Conservation (phyloP, 1,140 invertebrate genomes). For the Meloidogyne hapla region DNA sequence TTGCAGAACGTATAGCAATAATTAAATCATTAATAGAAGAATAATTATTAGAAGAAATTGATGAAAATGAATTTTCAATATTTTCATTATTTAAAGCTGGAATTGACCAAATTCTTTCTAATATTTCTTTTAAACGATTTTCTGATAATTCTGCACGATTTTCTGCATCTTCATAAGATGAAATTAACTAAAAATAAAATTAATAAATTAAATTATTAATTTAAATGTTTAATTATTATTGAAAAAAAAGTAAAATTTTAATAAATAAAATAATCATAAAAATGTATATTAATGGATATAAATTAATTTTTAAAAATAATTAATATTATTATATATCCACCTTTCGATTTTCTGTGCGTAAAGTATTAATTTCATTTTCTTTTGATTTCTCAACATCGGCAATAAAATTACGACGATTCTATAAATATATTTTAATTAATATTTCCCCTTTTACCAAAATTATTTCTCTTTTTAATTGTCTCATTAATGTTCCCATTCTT, state of each 20-base stretch:
- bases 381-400: not conserved
- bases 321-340: not conserved
- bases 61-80: not conserved
- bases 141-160: not conserved
- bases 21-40: not conserved
- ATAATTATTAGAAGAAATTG: not conserved
- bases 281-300: too few relatives aligned
- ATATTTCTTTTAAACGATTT: conserved; percentile 1
- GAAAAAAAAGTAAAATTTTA: too few relatives aligned
- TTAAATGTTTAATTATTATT: too few relatives aligned
- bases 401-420: not conserved
- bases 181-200: not conserved
- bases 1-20: conserved; percentile 5
- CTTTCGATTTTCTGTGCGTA: not conserved
- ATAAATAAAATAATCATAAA: not conserved
- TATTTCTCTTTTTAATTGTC: conserved; percentile 2
- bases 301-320: not conserved
- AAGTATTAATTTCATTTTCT: not conserved
- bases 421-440: not conserved
- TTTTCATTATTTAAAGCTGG: not conserved
- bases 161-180: not conserved
- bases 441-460: not conserved
- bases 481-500: not conserved
- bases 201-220: too few relatives aligned
- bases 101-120: not conserved